A percentile compares a stretch with the other conserved stretches of the same genome.
Conservation (phyloP, 1,140 invertebrate species). For the Vanessa tameamea region DNA sequence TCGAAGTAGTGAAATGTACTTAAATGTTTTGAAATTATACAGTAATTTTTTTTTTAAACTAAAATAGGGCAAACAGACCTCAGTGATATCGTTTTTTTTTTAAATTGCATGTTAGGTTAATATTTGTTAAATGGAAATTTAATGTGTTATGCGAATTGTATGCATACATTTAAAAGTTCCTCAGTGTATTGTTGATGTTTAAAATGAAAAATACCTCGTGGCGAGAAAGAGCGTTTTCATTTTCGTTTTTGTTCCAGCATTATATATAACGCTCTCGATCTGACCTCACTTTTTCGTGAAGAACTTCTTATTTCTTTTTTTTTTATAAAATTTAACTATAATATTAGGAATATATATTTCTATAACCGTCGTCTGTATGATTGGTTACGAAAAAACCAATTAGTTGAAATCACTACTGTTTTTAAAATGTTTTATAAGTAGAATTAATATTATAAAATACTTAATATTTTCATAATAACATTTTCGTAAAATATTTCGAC, state of each 20-base stretch:
- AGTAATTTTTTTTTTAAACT: background rate
- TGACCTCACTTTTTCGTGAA: constrained; percentile 21
- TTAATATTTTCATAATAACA: constrained; percentile 9
- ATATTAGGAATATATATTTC: background rate
- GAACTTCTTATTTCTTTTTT: constrained; percentile 1
- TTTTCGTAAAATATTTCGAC: constrained; percentile 2
- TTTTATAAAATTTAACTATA: background rate
- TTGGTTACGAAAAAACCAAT: background rate
- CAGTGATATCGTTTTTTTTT: constrained; percentile 4
- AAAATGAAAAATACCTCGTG: constrained; percentile 7
- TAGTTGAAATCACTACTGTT: constrained; percentile 8
- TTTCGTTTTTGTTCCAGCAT: background rate
- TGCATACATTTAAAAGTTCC: constrained; percentile 5
- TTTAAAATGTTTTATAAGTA: background rate
- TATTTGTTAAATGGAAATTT: constrained; percentile 7
- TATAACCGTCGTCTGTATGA: background rate
- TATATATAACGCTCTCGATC: background rate
- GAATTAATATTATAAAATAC: constrained; percentile 3
- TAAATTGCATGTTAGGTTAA: constrained; percentile 19
- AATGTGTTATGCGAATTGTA: constrained; percentile 4
- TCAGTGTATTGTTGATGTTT: constrained; percentile 17
- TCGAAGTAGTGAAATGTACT: background rate
- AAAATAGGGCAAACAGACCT: background rate
- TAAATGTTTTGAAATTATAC: background rate
- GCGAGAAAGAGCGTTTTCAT: background rate